Evolutionary conservation across 2,797 vertebrate genomes (phyloP).

Genomic region (Lates japonicus): DNA sequence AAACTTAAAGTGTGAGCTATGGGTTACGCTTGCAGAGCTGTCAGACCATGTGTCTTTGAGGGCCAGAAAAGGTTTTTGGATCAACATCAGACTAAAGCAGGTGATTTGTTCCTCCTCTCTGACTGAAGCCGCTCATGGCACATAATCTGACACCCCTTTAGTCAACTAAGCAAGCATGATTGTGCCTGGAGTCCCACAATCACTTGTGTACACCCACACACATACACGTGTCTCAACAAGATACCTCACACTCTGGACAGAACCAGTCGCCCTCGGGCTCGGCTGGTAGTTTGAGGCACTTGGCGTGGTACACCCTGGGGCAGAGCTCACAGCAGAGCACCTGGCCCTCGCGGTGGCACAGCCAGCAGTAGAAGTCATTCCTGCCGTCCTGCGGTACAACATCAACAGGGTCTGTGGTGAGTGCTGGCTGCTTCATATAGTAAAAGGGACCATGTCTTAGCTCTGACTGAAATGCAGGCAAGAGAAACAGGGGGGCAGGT

Average conservation of each 20-base stretch:
- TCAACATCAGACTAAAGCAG: constrained; percentile 6
- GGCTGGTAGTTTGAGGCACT: constrained; percentile 99
- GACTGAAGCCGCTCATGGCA: constrained; percentile 11
- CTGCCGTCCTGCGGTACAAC: constrained; percentile 99
- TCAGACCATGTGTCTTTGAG: constrained; percentile 22
- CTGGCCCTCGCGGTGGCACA: constrained; percentile 98
- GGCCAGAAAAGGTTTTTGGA: constrained; percentile 11
- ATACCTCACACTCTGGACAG: constrained; percentile 92
- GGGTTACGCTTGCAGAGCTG: constrained; percentile 30
- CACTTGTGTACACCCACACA: constrained; percentile 58
- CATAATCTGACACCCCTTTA: constrained; percentile 26
- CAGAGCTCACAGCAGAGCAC: constrained; percentile 99
- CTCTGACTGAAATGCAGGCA: constrained; percentile 99
- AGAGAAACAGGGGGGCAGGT: constrained; percentile 96
- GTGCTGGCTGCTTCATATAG: constrained; percentile 96
- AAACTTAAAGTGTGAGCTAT: constrained; percentile 24
- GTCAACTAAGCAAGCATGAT: constrained; percentile 25
- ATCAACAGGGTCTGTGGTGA: constrained; percentile 99
- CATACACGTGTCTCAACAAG: constrained; percentile 64
- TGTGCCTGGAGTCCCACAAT: constrained; percentile 43
- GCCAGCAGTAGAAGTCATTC: constrained; percentile 99
- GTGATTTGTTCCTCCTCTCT: constrained; percentile 14
- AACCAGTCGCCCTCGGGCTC: constrained; percentile 99
- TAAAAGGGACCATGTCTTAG: constrained; percentile 99
- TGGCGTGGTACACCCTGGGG: constrained; percentile 99